These are phyloP conservation scores for Xestia sexstrigata DNA, from an alignment of 2,888 invertebrate genomes.

Conservation along the genomic window DNA sequence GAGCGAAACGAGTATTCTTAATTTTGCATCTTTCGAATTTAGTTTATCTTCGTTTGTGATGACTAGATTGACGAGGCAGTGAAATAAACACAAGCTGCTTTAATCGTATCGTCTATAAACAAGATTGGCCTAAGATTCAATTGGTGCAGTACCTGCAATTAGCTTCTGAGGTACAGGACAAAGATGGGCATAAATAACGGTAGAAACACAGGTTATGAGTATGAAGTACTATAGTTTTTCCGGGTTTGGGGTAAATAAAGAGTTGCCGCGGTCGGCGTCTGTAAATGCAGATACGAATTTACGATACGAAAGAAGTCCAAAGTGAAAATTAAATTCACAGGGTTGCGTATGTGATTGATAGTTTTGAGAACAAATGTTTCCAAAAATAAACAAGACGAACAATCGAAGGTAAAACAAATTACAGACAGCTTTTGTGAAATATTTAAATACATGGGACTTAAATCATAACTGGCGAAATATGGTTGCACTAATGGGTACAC, in stretches of 20 bases:
- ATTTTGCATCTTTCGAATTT: no score
- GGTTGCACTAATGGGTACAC: no score
- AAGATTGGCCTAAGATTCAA: not conserved
- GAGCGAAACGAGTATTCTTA: not conserved
- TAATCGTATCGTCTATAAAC: not conserved
- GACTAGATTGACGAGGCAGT: no score
- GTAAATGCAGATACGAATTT: not conserved
- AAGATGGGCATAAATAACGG: not conserved
- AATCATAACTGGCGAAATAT: no score
- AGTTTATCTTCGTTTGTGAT: no score
- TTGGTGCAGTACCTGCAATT: not conserved
- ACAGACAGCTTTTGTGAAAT: not conserved
- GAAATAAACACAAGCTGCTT: no score
- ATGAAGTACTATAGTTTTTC: not conserved
- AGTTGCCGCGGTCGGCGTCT: not conserved
- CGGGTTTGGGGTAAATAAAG: not conserved
- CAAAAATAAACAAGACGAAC: not conserved
- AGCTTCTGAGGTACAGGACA: not conserved
- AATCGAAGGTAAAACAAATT: not conserved
- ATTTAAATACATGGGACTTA: not conserved
- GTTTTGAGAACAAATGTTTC: not conserved
- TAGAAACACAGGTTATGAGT: not conserved
- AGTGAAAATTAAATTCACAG: not conserved
- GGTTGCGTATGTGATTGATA: not conserved
- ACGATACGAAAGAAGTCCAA: not conserved